Percentiles rank a stretch among this genome's conserved stretches.
Conservation (phyloP, 2,797 vertebrate species). For the Myotis myotis region DNA sequence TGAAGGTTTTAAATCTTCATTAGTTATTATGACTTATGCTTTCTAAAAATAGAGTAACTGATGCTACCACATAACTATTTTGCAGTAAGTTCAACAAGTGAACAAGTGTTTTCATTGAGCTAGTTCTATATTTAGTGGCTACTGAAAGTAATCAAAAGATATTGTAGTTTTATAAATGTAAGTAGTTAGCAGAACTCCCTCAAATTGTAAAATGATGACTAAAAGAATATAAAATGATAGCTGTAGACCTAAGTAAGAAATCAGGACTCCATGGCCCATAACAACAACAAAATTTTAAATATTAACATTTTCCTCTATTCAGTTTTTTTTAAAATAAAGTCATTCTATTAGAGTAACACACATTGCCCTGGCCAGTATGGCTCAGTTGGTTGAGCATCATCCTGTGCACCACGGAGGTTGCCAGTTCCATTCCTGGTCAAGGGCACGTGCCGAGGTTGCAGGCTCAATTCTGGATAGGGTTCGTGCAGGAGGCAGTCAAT, state of each 20-base stretch:
- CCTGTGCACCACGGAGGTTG: neutral
- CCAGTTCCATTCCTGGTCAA: neutral
- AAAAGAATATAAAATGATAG: constrained; percentile 42
- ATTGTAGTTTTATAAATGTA: constrained; percentile 24
- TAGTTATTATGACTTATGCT: neutral
- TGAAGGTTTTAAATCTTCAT: constrained; percentile 12
- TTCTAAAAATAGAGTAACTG: constrained; percentile 81
- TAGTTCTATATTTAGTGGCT: constrained; percentile 58
- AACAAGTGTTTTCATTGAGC: constrained; percentile 65
- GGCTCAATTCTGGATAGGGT: neutral
- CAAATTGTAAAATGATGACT: constrained; percentile 33
- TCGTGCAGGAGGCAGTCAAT: neutral
- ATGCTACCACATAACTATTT: constrained; percentile 65
- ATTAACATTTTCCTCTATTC: constrained; percentile 39
- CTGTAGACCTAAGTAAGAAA: neutral
- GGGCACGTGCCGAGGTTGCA: neutral
- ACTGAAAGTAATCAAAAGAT: constrained; percentile 51
- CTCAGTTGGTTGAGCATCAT: neutral
- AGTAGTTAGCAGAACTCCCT: constrained; percentile 42
- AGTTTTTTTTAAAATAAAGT: constrained; percentile 13
- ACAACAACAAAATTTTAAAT: neutral
- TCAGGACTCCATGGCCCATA: neutral
- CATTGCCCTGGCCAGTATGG: neutral
- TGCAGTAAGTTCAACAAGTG: constrained; percentile 67
- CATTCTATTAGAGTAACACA: constrained; percentile 15